These are phyloP conservation scores for Tetragonula carbonaria DNA, from an alignment of 2,888 invertebrate genomes.

Conservation along the genomic window DNA sequence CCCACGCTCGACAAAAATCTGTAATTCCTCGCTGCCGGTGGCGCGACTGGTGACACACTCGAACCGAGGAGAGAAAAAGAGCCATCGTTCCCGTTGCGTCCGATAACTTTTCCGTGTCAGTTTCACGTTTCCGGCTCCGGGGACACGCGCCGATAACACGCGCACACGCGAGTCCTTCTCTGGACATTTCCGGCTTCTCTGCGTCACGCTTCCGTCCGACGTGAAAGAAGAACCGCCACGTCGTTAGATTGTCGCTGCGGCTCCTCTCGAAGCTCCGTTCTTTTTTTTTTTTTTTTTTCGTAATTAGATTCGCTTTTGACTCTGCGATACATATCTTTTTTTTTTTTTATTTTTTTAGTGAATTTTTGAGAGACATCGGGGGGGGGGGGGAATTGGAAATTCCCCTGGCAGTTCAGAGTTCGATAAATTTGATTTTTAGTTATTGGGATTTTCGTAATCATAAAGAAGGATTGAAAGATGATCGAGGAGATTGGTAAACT, in stretches of 20 bases:
- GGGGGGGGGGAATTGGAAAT: too few species aligned
- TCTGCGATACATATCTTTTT: too few species aligned
- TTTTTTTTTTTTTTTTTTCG: not conserved
- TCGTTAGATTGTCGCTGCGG: not conserved
- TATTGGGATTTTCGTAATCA: too few species aligned
- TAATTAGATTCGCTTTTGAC: too few species aligned
- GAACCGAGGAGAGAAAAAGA: slow-evolving; percentile 3
- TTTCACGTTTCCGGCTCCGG: slow-evolving; percentile 32
- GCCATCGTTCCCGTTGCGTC: slow-evolving; percentile 2
- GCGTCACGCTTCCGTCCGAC: not conserved
- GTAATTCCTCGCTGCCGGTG: slow-evolving; percentile 25
- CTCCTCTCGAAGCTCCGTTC: too few species aligned
- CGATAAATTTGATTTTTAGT: too few species aligned
- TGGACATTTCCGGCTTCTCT: slow-evolving; percentile 7
- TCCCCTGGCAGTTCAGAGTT: too few species aligned
- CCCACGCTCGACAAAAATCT: slow-evolving; percentile 37
- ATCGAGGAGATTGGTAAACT: too few species aligned
- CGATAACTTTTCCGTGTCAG: slow-evolving; percentile 46
- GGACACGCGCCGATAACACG: slow-evolving; percentile 31
- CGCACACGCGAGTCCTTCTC: not conserved
- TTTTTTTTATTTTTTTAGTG: too few species aligned
- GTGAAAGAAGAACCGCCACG: not conserved
- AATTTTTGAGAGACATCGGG: too few species aligned
- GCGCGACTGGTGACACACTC: slow-evolving; percentile 24
- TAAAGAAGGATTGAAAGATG: too few species aligned